Conservation (phyloP, 2,797 vertebrate species). For the Adrianichthys oophorus region DNA sequence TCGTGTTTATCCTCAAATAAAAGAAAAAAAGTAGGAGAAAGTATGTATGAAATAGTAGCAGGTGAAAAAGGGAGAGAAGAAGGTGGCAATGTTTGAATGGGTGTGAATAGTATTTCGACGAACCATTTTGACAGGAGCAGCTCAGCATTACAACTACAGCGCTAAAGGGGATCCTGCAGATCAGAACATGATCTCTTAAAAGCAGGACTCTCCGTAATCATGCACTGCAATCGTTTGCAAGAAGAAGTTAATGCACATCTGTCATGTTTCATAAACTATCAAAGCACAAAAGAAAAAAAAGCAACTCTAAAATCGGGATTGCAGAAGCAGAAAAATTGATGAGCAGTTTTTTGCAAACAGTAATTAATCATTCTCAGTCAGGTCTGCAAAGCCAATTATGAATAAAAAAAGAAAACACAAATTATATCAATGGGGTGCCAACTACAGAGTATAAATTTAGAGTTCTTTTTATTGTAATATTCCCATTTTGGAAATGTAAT, state of each 20-base stretch:
- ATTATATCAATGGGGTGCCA: slow-evolving; percentile 15
- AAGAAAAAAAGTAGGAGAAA: slow-evolving; percentile 11
- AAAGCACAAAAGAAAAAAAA: not conserved
- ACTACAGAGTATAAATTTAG: slow-evolving; percentile 12
- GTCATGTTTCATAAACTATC: slow-evolving; percentile 30
- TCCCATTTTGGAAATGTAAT: slow-evolving; percentile 3
- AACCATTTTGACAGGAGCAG: slow-evolving; percentile 11
- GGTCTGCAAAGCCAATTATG: slow-evolving; percentile 30
- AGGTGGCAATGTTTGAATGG: slow-evolving; percentile 8
- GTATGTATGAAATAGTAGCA: not conserved
- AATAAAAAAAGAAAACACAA: slow-evolving; percentile 28
- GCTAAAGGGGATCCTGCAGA: slow-evolving; percentile 20
- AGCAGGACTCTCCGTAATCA: slow-evolving; percentile 16
- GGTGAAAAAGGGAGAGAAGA: slow-evolving; percentile 9
- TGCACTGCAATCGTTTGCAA: slow-evolving; percentile 37
- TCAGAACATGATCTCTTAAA: slow-evolving; percentile 35
- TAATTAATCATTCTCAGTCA: slow-evolving; percentile 30
- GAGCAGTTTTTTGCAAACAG: slow-evolving; percentile 41
- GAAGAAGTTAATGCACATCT: slow-evolving; percentile 34
- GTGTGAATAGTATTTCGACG: slow-evolving; percentile 20
- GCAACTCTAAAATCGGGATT: slow-evolving; percentile 1
- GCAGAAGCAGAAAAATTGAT: slow-evolving; percentile 22
- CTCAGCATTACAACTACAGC: slow-evolving; percentile 17
- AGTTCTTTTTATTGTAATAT: slow-evolving; percentile 3
- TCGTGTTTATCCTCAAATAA: slow-evolving; percentile 1